phyloP scores from a whole-genome alignment of 2,113 vertebrate genomes.

The Myrmophylax atrothorax region DNA sequence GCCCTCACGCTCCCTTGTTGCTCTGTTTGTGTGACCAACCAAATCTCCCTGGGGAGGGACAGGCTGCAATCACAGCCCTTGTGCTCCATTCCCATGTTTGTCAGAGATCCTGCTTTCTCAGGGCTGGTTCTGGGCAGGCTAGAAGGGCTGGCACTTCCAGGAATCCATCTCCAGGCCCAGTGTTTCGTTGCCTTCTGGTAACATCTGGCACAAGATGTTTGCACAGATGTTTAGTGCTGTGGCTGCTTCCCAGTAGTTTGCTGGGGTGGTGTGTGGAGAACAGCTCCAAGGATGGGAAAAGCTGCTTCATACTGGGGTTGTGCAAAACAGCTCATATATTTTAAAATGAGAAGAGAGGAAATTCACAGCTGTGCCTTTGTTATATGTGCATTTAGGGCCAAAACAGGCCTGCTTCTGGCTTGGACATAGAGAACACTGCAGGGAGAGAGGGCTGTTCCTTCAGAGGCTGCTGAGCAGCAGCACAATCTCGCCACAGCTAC shows the following conservation, averaged over 20 bases:
- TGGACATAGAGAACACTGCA: background rate
- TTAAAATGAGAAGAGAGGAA: conserved; percentile 13
- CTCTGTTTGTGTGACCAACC: background rate
- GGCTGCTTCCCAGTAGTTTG: background rate
- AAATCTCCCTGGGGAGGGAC: background rate
- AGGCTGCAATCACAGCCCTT: accelerated
- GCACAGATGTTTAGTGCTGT: background rate
- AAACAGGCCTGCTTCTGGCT: conserved; percentile 3
- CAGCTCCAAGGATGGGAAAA: background rate
- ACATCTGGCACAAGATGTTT: background rate
- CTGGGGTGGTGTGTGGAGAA: background rate
- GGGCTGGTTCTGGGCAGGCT: background rate
- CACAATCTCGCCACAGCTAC: background rate
- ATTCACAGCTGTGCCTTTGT: conserved; percentile 30
- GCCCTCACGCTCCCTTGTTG: background rate
- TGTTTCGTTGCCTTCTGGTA: background rate
- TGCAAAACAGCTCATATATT: conserved; percentile 12
- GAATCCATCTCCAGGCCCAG: background rate
- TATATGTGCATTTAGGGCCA: background rate
- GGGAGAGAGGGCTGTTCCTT: background rate
- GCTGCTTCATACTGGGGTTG: background rate
- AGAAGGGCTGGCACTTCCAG: background rate
- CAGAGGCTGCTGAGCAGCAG: conserved; percentile 7
- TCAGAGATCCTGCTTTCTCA: background rate
- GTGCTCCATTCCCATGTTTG: background rate